Evolutionary conservation across 2,888 invertebrate species (phyloP).

Genomic region (Linyphia triangularis): DNA sequence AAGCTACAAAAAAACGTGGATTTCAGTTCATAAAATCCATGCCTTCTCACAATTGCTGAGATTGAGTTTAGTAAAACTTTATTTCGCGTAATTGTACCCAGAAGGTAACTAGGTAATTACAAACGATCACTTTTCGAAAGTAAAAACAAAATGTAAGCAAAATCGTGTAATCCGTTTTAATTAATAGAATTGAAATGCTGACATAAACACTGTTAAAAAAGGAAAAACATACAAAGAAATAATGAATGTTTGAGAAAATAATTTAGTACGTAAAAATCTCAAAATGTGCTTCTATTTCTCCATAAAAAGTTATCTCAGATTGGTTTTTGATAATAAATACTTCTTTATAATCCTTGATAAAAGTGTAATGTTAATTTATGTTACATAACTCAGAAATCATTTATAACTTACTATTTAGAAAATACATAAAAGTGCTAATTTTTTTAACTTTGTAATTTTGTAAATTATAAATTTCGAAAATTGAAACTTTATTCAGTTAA

Average conservation of each 20-base stretch:
- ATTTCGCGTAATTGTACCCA: constrained; percentile 54
- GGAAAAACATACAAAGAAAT: neutral
- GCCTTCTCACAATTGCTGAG: constrained; percentile 39
- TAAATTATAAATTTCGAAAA: too few relatives aligned
- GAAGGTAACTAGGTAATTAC: constrained; percentile 32
- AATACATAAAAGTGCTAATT: too few relatives aligned
- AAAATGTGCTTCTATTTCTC: neutral
- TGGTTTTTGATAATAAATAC: neutral
- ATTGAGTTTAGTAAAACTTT: constrained; percentile 49
- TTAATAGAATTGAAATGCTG: constrained; percentile 50
- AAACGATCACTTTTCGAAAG: constrained; percentile 10
- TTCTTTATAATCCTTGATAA: neutral
- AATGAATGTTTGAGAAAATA: neutral
- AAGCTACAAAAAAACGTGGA: constrained; percentile 12
- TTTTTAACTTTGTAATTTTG: too few relatives aligned
- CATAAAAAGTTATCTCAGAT: neutral
- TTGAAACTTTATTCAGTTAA: too few relatives aligned
- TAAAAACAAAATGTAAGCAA: constrained; percentile 8
- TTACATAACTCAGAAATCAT: too few relatives aligned
- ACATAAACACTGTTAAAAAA: constrained; percentile 38
- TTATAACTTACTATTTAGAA: too few relatives aligned
- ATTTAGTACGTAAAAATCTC: neutral
- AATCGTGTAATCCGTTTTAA: constrained; percentile 34
- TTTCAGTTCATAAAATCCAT: constrained; percentile 4
- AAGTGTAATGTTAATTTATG: too few relatives aligned